Percentiles rank a stretch among this genome's conserved stretches.
These are phyloP conservation scores for Dromaius novaehollandiae DNA, from an alignment of 2,113 vertebrate species.

Conservation along the genomic window DNA sequence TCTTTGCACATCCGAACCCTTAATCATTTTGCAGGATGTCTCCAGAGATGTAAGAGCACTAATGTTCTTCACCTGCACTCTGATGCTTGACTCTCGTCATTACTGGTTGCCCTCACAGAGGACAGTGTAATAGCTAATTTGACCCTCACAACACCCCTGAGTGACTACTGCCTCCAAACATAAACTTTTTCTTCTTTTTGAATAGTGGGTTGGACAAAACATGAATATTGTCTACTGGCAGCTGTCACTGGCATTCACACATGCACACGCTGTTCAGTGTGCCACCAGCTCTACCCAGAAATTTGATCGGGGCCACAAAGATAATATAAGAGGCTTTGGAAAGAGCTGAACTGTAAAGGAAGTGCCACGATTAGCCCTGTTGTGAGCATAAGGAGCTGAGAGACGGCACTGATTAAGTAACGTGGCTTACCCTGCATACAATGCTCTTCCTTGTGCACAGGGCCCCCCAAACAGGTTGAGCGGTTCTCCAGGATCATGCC, in stretches of 20 bases:
- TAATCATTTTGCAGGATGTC: background rate
- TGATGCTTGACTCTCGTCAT: background rate
- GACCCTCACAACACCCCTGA: background rate
- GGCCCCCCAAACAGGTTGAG: background rate
- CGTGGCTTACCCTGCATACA: background rate
- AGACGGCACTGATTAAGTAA: background rate
- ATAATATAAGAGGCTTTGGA: background rate
- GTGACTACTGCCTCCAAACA: background rate
- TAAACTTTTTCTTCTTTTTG: background rate
- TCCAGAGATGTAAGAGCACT: background rate
- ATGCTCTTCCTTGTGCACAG: background rate
- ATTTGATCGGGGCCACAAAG: background rate
- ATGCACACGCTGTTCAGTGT: fast-evolving
- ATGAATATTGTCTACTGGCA: background rate
- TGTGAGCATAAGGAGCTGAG: background rate
- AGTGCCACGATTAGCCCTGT: background rate
- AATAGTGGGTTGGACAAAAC: background rate
- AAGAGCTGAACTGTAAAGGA: background rate
- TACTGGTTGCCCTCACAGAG: background rate
- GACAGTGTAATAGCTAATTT: background rate
- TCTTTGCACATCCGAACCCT: background rate
- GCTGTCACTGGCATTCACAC: background rate
- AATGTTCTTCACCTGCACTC: background rate
- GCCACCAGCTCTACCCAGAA: background rate
- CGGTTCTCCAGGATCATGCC: background rate